Percentiles rank a stretch among this genome's conserved stretches.
These are phyloP conservation scores for Phortica okadai DNA, from an alignment of 2,888 invertebrate genomes.

Conservation along the genomic window DNA sequence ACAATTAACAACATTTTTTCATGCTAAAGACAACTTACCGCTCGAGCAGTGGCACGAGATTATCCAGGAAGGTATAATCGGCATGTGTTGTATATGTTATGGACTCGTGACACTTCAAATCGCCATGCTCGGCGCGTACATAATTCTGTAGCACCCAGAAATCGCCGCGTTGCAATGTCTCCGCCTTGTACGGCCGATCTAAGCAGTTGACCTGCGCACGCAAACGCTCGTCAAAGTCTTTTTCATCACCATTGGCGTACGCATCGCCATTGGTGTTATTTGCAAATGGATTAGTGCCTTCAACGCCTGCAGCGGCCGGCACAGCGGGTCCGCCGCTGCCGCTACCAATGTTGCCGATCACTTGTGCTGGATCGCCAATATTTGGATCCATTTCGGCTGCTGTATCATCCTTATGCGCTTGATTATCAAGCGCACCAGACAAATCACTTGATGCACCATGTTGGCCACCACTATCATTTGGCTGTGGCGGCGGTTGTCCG, in stretches of 20 bases:
- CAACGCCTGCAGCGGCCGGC: constrained; percentile 25
- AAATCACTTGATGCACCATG: constrained; percentile 32
- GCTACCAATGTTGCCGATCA: constrained; percentile 65
- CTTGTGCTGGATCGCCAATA: constrained; percentile 55
- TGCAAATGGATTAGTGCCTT: constrained; percentile 52
- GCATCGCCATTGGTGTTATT: constrained; percentile 71
- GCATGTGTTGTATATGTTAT: constrained; percentile 95
- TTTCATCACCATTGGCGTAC: constrained; percentile 74
- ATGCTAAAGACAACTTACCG: constrained; percentile 75
- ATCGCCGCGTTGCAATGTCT: constrained; percentile 85
- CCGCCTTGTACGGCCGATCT: constrained; percentile 80
- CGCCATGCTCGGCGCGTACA: constrained; percentile 84
- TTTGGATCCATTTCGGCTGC: constrained; percentile 49
- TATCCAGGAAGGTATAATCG: constrained; percentile 93
- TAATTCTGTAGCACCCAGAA: constrained; percentile 95
- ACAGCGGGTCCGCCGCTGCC: constrained; percentile 39
- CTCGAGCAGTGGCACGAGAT: constrained; percentile 89
- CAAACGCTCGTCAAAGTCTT: constrained; percentile 75
- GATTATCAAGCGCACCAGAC: constrained; percentile 35
- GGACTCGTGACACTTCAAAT: constrained; percentile 86
- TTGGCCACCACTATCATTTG: constrained; percentile 54
- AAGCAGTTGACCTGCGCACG: constrained; percentile 79
- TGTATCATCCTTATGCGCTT: constrained; percentile 28
- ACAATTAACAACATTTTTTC: not conserved
- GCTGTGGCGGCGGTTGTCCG: constrained; percentile 43